Evolutionary conservation across 2,113 vertebrate genomes (phyloP).

Genomic region (Oryzias curvinotus): DNA sequence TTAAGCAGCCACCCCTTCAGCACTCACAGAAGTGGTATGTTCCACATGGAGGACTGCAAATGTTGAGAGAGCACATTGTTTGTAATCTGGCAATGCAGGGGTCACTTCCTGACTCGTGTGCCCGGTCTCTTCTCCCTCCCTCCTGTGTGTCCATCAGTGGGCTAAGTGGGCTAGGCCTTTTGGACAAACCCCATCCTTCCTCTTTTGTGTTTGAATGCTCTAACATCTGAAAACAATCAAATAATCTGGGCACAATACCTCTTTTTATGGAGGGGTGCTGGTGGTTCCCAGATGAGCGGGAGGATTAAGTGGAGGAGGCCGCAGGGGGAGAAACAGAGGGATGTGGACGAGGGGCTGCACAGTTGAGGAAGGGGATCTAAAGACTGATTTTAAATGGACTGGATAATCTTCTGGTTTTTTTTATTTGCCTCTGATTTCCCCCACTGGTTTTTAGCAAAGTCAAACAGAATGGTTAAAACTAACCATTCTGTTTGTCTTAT

Average conservation of each 20-base stretch:
- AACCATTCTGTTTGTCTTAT: too few relatives aligned
- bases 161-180: conserved; percentile 50
- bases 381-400: not conserved
- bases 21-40: conserved; percentile 71
- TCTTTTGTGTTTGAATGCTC: conserved; percentile 74
- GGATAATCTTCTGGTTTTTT: too few relatives aligned
- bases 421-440: too few relatives aligned
- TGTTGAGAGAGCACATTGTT: conserved; percentile 84
- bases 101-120: conserved; percentile 85
- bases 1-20: conserved; percentile 62
- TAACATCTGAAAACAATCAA: conserved; percentile 83
- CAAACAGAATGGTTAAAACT: too few relatives aligned
- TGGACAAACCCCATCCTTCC: conserved; percentile 67
- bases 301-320: conserved; percentile 72
- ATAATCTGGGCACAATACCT: conserved; percentile 79
- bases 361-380: conserved; percentile 39
- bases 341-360: conserved; percentile 40
- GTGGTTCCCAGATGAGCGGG: conserved; percentile 76
- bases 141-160: conserved; percentile 55
- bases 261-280: conserved; percentile 75
- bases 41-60: conserved; percentile 70
- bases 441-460: too few relatives aligned
- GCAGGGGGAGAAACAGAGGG: conserved; percentile 46
- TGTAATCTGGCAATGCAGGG: conserved; percentile 77
- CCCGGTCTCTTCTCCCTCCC: conserved; percentile 55